Percentiles rank a stretch among this genome's conserved stretches.
Conservation (phyloP, 1,140 invertebrate species). For the Drosophila suzukii region DNA sequence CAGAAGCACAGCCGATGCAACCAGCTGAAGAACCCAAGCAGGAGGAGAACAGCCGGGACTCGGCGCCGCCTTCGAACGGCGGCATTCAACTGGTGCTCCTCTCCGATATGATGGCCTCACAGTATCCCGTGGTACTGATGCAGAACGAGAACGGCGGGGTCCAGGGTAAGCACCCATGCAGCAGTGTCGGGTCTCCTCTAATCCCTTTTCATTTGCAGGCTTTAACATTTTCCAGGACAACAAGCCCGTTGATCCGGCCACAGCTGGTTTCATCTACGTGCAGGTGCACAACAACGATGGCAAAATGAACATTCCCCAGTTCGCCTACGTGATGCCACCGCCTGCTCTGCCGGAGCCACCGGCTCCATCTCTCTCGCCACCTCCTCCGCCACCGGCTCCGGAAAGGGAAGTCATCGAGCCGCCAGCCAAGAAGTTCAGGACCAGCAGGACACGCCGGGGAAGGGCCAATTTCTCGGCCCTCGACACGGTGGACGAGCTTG, state of each 20-base stretch:
- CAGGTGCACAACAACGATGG: slow-evolving; percentile 40
- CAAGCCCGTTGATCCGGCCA: slow-evolving; percentile 48
- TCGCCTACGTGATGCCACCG: slow-evolving; percentile 44
- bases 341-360: neutral
- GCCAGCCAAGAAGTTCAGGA: slow-evolving; percentile 49
- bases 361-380: neutral
- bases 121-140: slow-evolving; percentile 61
- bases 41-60: neutral
- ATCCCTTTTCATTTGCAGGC: slow-evolving; percentile 16
- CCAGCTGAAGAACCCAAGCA: neutral
- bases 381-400: slow-evolving; percentile 13
- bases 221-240: slow-evolving; percentile 58
- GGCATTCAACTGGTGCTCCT: slow-evolving; percentile 41
- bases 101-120: slow-evolving; percentile 30
- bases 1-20: neutral
- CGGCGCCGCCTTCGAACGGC: neutral
- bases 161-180: slow-evolving; percentile 51
- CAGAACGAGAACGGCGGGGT: slow-evolving; percentile 68
- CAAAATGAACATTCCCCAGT: slow-evolving; percentile 29
- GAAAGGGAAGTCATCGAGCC: slow-evolving; percentile 10
- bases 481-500: slow-evolving; percentile 50
- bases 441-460: slow-evolving; percentile 9
- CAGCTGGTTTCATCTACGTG: slow-evolving; percentile 29
- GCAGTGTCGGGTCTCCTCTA: neutral
- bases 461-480: slow-evolving; percentile 21